These are phyloP conservation scores for Empidonax traillii DNA, from an alignment of 2,113 vertebrate species.

Conservation along the genomic window DNA sequence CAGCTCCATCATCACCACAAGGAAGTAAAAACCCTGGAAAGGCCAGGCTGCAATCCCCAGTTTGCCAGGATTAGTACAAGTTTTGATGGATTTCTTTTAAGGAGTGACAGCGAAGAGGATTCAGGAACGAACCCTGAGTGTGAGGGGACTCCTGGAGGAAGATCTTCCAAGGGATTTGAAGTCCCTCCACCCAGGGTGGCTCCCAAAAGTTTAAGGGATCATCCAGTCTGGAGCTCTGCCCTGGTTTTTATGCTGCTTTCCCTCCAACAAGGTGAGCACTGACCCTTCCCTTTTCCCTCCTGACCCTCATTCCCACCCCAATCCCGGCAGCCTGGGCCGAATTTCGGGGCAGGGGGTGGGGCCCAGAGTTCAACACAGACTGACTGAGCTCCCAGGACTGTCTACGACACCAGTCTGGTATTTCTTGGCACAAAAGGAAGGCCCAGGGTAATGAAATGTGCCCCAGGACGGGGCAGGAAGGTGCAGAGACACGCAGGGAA, in stretches of 20 bases:
- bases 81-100: not conserved
- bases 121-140: not conserved
- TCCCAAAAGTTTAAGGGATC: accelerated
- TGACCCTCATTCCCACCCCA: accelerated
- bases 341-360: not conserved
- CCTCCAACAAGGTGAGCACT: not conserved
- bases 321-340: accelerated
- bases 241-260: not conserved
- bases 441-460: not conserved
- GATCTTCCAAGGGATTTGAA: not conserved
- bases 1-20: not conserved
- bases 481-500: not conserved
- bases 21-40: not conserved
- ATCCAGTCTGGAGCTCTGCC: not conserved
- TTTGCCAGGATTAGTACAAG: not conserved
- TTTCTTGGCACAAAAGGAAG: conserved; percentile 19
- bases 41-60: not conserved
- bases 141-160: not conserved
- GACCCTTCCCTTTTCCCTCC: not conserved
- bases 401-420: conserved; percentile 45
- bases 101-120: not conserved
- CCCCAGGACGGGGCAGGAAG: not conserved
- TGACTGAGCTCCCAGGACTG: not conserved
- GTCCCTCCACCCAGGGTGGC: accelerated
- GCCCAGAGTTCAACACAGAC: not conserved